A percentile compares a stretch with the other conserved stretches of the same genome.
Conservation (phyloP, 2,888 invertebrate species). For the Eupithecia subfuscata region DNA sequence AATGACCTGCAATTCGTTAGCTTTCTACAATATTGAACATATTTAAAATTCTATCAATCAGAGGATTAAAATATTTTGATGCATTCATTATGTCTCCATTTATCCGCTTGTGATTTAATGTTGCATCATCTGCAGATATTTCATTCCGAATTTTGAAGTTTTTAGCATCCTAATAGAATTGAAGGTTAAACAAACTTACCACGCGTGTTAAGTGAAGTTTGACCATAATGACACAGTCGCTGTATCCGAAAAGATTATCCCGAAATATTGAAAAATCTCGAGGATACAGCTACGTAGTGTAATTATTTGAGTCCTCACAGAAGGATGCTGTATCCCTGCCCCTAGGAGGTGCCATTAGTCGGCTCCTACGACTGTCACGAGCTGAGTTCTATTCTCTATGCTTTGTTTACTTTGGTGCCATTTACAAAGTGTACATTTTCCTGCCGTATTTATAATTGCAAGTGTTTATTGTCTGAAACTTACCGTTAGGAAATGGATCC, state of each 20-base stretch:
- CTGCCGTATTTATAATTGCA: neutral
- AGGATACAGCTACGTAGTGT: no score
- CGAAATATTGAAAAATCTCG: no score
- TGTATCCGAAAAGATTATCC: no score
- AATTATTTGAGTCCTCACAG: neutral
- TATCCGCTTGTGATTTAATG: neutral
- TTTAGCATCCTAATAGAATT: neutral
- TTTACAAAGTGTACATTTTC: neutral
- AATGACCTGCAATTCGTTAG: neutral
- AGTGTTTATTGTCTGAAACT: constrained; percentile 54
- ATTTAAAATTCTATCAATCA: neutral
- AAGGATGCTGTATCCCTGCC: neutral
- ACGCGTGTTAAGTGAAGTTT: no score
- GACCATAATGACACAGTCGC: no score
- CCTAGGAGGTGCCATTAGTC: neutral
- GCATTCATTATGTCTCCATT: neutral
- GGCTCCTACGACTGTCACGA: neutral
- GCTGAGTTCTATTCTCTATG: neutral
- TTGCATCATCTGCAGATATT: neutral
- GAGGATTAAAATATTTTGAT: neutral
- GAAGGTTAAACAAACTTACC: no score
- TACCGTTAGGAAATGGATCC: constrained; percentile 62
- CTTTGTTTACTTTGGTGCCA: neutral
- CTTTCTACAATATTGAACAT: neutral
- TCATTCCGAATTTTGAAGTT: neutral